Percentiles rank a stretch among this genome's conserved stretches.
phyloP scores from a whole-genome alignment of 2,113 vertebrate genomes.

The Variabilichromis moorii region DNA sequence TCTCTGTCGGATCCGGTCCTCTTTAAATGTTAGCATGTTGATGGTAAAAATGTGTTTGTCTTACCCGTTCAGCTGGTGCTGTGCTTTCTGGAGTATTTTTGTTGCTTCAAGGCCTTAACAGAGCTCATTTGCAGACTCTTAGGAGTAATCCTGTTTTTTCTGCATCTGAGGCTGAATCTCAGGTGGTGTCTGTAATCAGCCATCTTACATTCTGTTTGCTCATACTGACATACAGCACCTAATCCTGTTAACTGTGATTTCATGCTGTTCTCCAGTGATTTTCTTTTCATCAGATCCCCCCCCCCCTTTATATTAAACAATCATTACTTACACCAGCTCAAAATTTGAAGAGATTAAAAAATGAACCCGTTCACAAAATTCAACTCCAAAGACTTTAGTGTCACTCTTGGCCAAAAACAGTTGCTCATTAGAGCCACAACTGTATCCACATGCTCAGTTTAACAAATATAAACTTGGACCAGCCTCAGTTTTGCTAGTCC shows the following conservation, averaged over 20 bases:
- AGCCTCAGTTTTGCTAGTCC: no score
- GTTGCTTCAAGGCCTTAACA: neutral
- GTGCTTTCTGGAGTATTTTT: neutral
- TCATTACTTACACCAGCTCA: no score
- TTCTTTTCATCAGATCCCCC: neutral
- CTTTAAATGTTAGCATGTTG: neutral
- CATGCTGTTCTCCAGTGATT: neutral
- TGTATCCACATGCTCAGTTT: no score
- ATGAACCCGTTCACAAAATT: rapidly evolving
- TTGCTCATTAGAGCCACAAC: no score
- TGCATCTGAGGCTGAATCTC: neutral
- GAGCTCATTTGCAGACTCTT: neutral
- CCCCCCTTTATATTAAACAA: no score
- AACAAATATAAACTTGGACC: no score
- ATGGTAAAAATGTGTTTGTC: neutral
- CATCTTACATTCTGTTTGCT: neutral
- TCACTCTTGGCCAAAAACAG: no score
- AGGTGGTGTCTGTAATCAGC: neutral
- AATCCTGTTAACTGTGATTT: neutral
- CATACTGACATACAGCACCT: neutral
- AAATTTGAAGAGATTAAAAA: no score
- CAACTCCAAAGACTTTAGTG: no score
- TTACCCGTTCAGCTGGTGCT: neutral
- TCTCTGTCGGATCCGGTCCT: neutral
- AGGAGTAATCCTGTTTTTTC: neutral